Percentiles rank a stretch among this genome's conserved stretches.
Evolutionary conservation across 2,888 invertebrate genomes (phyloP).

Genomic region (Drosophila meridiana): DNA sequence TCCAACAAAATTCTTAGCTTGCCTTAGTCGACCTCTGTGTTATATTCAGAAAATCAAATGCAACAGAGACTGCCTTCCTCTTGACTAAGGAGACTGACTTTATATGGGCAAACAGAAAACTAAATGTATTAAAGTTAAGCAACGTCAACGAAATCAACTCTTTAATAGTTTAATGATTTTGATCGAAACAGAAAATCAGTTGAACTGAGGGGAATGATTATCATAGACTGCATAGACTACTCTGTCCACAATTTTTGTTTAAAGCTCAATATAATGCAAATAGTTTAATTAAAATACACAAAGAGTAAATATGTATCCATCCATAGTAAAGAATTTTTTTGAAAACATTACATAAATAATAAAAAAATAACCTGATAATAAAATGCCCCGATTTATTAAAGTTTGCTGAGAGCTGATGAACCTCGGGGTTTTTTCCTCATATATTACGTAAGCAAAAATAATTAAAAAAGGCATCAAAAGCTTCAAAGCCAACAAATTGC

Average conservation of each 20-base stretch:
- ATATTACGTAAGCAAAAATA: conserved; percentile 15
- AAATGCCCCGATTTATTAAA: too few relatives aligned
- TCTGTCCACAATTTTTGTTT: background rate
- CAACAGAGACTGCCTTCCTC: too few relatives aligned
- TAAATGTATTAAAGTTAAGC: background rate
- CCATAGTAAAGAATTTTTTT: background rate
- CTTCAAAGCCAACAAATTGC: conserved; percentile 2
- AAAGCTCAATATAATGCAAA: background rate
- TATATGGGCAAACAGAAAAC: background rate
- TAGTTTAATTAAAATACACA: background rate
- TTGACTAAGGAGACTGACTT: background rate
- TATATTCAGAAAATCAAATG: conserved; percentile 12
- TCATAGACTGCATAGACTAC: too few relatives aligned
- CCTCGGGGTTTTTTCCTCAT: background rate
- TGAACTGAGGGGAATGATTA: background rate
- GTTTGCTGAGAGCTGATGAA: background rate
- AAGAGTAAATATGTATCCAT: background rate
- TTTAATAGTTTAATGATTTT: background rate
- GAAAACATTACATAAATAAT: background rate
- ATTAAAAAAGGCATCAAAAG: conserved; percentile 1
- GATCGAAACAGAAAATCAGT: background rate
- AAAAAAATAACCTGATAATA: too few relatives aligned
- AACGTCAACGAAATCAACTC: background rate
- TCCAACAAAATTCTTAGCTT: background rate
- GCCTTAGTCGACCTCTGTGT: background rate